phyloP scores from a whole-genome alignment of 2,113 vertebrate genomes.

The Plotosus lineatus region DNA sequence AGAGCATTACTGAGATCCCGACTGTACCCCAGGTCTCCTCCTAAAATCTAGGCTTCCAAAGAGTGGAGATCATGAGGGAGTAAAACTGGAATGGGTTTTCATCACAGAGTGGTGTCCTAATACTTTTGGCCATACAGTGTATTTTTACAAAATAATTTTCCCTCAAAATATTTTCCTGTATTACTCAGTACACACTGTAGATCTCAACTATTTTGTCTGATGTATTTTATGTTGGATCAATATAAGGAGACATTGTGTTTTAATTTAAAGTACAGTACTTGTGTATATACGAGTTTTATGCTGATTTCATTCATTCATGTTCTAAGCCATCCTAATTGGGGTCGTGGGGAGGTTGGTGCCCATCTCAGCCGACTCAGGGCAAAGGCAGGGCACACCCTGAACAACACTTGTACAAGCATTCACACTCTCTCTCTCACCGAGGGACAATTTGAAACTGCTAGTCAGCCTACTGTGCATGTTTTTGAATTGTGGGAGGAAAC shows the following conservation, averaged over 20 bases:
- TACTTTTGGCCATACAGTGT: background rate
- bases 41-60: background rate
- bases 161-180: background rate
- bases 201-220: background rate
- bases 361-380: too few species aligned
- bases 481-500: too few species aligned
- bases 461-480: too few species aligned
- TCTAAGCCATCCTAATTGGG: too few species aligned
- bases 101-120: background rate
- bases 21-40: background rate
- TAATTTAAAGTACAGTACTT: background rate
- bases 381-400: too few species aligned
- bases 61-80: background rate
- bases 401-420: too few species aligned
- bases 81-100: background rate
- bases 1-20: background rate
- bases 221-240: background rate
- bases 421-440: too few species aligned
- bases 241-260: background rate
- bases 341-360: too few species aligned
- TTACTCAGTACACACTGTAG: background rate
- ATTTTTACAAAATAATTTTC: background rate
- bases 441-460: too few species aligned
- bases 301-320: too few species aligned
- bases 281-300: background rate